Evolutionary conservation across 2,888 invertebrate genomes (phyloP).

Genomic region (Pasiphila rectangulata): DNA sequence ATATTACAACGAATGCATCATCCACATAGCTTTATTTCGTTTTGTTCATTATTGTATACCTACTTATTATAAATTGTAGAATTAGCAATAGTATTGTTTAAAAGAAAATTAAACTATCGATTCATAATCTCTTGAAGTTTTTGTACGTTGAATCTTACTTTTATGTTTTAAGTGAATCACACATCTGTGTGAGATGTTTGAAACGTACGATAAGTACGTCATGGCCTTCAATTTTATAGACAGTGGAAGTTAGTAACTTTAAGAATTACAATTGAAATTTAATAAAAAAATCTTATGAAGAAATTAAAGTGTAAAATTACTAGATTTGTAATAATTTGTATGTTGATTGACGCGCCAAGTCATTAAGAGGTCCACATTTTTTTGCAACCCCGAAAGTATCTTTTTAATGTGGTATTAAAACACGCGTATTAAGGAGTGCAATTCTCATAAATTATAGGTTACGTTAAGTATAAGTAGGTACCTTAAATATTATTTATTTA

Average conservation of each 20-base stretch:
- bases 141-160: conserved; percentile 10
- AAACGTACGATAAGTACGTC: conserved; percentile 38
- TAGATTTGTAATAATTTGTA: conserved; percentile 56
- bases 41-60: conserved; percentile 15
- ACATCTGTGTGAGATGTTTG: conserved; percentile 33
- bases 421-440: conserved; percentile 25
- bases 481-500: conserved; percentile 23
- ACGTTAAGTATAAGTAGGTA: conserved; percentile 26
- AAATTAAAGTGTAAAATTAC: conserved; percentile 46
- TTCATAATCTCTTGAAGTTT: conserved; percentile 3
- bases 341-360: conserved; percentile 47
- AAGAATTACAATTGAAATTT: conserved; percentile 55
- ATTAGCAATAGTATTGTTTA: conserved; percentile 14
- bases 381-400: conserved; percentile 54
- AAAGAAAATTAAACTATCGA: background rate
- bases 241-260: conserved; percentile 53
- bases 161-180: conserved; percentile 17
- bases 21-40: conserved; percentile 18
- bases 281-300: conserved; percentile 65
- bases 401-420: conserved; percentile 34
- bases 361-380: conserved; percentile 39
- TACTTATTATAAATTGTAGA: conserved; percentile 9
- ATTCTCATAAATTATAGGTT: conserved; percentile 28
- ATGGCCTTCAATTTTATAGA: conserved; percentile 60
- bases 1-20: conserved; percentile 34